Percentiles rank a stretch among this genome's conserved stretches.
These are phyloP conservation scores for Macroramphosus scolopax DNA, from an alignment of 2,797 vertebrate species.

Conservation along the genomic window DNA sequence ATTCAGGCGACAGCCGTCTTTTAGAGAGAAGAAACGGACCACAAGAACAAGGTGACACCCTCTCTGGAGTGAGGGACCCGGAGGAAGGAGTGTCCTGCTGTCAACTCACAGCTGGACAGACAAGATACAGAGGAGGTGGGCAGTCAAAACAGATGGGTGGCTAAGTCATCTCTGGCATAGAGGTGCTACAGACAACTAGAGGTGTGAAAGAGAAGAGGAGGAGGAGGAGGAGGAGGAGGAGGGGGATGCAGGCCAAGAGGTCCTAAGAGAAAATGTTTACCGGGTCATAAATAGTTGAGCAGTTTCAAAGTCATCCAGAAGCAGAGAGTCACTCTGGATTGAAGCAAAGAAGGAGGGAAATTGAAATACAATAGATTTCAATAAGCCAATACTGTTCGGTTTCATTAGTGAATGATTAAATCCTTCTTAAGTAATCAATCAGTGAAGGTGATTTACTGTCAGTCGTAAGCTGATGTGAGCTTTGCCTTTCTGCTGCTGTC, in stretches of 20 bases:
- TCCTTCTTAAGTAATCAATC: constrained; percentile 1
- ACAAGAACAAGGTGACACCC: constrained; percentile 3
- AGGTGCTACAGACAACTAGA: constrained; percentile 54
- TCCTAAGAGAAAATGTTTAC: constrained; percentile 74
- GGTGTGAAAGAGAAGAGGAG: constrained; percentile 17
- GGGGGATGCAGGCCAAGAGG: constrained; percentile 30
- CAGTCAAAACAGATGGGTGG: constrained; percentile 23
- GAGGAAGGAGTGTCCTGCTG: not conserved
- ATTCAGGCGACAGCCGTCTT: constrained; percentile 28
- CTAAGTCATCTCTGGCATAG: constrained; percentile 39
- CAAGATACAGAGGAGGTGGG: constrained; percentile 16
- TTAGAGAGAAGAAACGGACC: constrained; percentile 18
- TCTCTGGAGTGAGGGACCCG: not conserved
- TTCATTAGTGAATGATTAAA: constrained; percentile 4
- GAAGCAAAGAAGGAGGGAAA: constrained; percentile 59
- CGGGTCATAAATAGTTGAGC: constrained; percentile 75
- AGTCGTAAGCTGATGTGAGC: not conserved
- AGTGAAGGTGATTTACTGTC: constrained; percentile 7
- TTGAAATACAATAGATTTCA: constrained; percentile 19
- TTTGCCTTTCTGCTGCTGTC: too few relatives aligned
- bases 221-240: constrained; percentile 10
- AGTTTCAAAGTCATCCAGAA: constrained; percentile 78
- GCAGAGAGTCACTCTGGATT: constrained; percentile 75
- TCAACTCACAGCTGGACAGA: constrained; percentile 19
- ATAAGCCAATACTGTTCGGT: constrained; percentile 1